phyloP scores from a whole-genome alignment of 2,797 vertebrate species.

The Sus cebifrons region DNA sequence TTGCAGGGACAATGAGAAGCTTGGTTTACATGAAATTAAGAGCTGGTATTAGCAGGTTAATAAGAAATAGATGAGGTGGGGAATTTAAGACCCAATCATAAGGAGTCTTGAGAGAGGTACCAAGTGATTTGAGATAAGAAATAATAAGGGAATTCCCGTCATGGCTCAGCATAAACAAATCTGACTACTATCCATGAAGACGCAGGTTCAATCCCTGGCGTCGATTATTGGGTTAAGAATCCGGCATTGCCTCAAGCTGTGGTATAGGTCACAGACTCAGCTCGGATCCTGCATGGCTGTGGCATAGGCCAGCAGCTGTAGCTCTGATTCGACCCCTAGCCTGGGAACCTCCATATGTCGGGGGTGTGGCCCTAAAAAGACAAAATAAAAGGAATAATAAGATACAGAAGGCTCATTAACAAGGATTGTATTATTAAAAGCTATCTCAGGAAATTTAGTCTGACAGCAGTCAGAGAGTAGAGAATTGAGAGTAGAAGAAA shows the following conservation, averaged over 20 bases:
- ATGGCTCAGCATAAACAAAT: no score
- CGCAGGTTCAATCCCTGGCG: no score
- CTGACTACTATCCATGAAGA: no score
- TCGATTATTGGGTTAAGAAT: no score
- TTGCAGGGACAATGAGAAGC: neutral
- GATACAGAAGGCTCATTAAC: neutral
- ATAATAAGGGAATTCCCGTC: neutral
- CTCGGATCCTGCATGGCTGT: no score
- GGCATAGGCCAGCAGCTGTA: no score
- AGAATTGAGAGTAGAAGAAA: conserved; percentile 17
- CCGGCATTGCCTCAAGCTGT: no score
- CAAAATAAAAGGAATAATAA: neutral
- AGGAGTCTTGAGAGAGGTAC: neutral
- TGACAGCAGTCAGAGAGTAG: neutral
- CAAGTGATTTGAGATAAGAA: neutral
- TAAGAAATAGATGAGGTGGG: neutral
- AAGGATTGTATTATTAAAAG: conserved; percentile 13
- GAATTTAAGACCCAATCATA: neutral
- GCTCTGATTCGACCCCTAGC: no score
- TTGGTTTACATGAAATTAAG: conserved; percentile 41
- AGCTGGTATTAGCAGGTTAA: neutral
- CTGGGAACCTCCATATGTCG: no score
- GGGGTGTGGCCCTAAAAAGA: no score
- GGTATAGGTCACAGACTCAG: no score
- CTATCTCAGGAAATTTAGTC: conserved; percentile 36